phyloP scores from a whole-genome alignment of 2,797 vertebrate genomes.

The Octomys mimax region DNA sequence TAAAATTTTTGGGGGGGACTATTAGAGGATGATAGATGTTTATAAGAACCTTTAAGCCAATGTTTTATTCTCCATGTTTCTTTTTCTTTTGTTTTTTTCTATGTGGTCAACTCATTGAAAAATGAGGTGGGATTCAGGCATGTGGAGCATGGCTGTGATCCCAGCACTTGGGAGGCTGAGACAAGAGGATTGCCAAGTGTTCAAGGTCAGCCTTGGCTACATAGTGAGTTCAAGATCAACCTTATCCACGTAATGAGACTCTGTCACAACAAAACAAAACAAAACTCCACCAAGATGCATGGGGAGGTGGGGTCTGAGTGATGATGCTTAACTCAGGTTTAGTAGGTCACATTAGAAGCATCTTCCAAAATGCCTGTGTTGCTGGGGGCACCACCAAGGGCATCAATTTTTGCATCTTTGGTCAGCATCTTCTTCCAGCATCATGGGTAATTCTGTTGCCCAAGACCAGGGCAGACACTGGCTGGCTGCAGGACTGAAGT shows the following conservation, averaged over 20 bases:
- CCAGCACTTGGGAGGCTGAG: not conserved
- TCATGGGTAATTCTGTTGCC: not conserved
- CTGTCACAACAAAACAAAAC: not conserved
- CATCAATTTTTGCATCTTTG: constrained; percentile 25
- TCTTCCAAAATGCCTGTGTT: not conserved
- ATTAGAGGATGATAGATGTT: fast-evolving
- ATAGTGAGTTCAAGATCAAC: not conserved
- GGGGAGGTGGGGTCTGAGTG: not conserved
- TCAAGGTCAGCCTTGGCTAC: not conserved
- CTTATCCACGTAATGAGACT: not conserved
- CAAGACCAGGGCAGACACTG: not conserved
- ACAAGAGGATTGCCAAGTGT: not conserved
- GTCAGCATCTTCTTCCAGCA: not conserved
- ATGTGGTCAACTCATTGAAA: fast-evolving
- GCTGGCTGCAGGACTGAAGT: not conserved
- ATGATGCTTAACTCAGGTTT: not conserved
- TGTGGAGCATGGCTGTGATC: not conserved
- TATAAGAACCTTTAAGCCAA: not conserved
- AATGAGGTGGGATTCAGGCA: not conserved
- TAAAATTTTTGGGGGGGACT: not conserved
- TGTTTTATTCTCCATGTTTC: not conserved
- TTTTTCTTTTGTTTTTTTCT: not conserved
- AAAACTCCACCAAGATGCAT: not conserved
- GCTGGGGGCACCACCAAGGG: not conserved
- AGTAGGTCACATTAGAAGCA: constrained; percentile 30